Evolutionary conservation across 35 echinoderm and acorn worm species (phyloP), one percentile per base, ranked within the genome.

Genomic region (Apostichopus californicus): DNA sequence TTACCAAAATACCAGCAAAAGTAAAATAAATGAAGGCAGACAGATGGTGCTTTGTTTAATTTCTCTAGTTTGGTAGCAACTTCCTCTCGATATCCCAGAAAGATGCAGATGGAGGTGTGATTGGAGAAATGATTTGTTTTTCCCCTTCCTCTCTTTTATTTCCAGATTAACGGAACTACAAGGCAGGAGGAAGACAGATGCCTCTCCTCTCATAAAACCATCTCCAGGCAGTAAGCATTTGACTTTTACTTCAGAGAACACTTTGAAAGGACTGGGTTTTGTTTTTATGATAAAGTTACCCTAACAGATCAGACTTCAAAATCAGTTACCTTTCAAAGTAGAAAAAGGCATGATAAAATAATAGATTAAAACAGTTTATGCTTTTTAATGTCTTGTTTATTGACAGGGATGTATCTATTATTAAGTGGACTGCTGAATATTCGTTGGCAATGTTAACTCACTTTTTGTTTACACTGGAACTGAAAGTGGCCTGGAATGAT

Each of bases 81-180:
- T 75, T 18, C 71, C 71, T 75, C 71, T 75, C 34, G 34, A 2
- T 46, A 46, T 46, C 64, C 64, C 18, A 46, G 34, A 6, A 20
- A 20, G 21, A 75, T 75, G 71, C 13, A 75, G 71, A 75, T 20
- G 71, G 71, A 68, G 17, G 5, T 46, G 15, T 14, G 17, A 75
- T 18, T 22, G 14, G 71, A 75, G 21, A 75, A 12, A 12, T 9
- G 12, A 61, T 12, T 61, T 12, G 12, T 61, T 75, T 13, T 28
- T 28, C 1, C 26, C 71, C 71, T 23, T 63, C 20, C 8, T 58
- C 55, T 89, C 26, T 52, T 66, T 34, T 5, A 8, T 63, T 89
- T 89, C 17, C 22, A 89, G 86, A 75, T 89, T 89, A 89, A 89
- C 86, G 8, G 86, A 89, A 66, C 68, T 89, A n/a, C 86, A 89